Base-by-base conservation (phyloP, 1,140 invertebrate genomes). In the Monomorium pharaonis region DNA sequence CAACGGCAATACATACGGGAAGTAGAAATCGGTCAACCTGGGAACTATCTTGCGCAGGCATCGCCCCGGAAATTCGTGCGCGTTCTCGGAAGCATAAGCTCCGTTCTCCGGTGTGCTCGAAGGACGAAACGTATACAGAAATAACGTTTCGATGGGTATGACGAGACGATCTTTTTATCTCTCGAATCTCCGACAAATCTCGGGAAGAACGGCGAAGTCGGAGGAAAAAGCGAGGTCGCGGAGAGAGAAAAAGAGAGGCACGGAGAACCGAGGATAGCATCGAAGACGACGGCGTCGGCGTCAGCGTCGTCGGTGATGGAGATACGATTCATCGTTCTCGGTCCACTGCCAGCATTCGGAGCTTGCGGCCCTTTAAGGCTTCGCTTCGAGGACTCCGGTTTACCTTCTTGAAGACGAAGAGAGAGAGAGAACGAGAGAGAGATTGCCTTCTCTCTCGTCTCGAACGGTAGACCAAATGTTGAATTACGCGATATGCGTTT, bases 101-200 rank as follows among this genome's bases (percentile, higher is more conserved):
- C 30, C 80, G 37, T 77, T 44, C 58, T 86, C 65, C 75, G 62
- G 14, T n/a, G 24, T 49, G 74, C 75, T 63, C 21, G 56, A 70
- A 69, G 56, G 42, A 58, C 84, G 81, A 85, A 87, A 77, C 84
- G 77, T 67, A 72, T 83, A 67, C 62, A 63, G 72, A 84, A 88
- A 88, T 84, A 87, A 88, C 87, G 72, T 77, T 84, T 75, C 86
- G 85, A 88, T 90, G 54, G 87, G 67, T 90, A 86, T 88, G 91
- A 89, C 87, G 84, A 60, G 86, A 75, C 85, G 84, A 88, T 83
- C 86, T 89, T 89, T 88, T 92, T 91, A 91, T 90, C 78, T 88
- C 70, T 60, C 12, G 75, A 42, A 83, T 89, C 74, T 56, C 33
- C 78, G 56, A 65, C 24, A 47, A 85, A 56, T 76, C 56, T 74